Base-by-base conservation (phyloP, 2,888 invertebrate genomes). In the Cyclophora albipunctata region DNA sequence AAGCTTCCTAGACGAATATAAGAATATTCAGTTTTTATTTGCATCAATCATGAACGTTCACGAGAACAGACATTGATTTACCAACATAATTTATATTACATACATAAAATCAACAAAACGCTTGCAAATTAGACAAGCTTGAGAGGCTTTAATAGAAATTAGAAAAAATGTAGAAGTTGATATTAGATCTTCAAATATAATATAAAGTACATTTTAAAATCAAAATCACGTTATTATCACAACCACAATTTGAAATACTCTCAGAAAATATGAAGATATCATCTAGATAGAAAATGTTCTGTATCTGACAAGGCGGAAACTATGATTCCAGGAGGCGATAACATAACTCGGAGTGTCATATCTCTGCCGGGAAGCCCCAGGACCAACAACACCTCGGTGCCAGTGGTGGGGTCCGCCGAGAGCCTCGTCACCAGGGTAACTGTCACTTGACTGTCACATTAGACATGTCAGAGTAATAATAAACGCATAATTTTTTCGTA, bases 381-480 rank as follows among this genome's bases (percentile, higher is more conserved):
- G 2, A 78, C 75, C 34, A 78, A 75, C 66, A 78, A 74, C 62
- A 68, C 76, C 3, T 90, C 93, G 48, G 92, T 94, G 69, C 95
- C 95, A 71, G 94, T 96, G 50, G 93, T 96, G 70, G 97, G 97
- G 58, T 97, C 97, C 63, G 98, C 98, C 43, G 98, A 98, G 82
- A 97, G 96, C 84, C 92, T 98, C 59, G 97, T 98, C 63, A 97
- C 97, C 66, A 93, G 97, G 90, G 96, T 97, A 81, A 90, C 90
- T 75, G 35, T 7, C 43, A n/a, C n/a, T n/a, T n/a, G n/a, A n/a
- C n/a, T n/a, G n/a, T n/a, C n/a, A n/a, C n/a, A n/a, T n/a, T n/a
- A n/a, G n/a, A n/a, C n/a, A n/a, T n/a, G n/a, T n/a, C n/a, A n/a
- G n/a, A n/a, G n/a, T n/a, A n/a, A n/a, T n/a, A n/a, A n/a, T n/a